Base-by-base conservation (phyloP, 2,888 invertebrate species). In the Siphlonurus alternatus region DNA sequence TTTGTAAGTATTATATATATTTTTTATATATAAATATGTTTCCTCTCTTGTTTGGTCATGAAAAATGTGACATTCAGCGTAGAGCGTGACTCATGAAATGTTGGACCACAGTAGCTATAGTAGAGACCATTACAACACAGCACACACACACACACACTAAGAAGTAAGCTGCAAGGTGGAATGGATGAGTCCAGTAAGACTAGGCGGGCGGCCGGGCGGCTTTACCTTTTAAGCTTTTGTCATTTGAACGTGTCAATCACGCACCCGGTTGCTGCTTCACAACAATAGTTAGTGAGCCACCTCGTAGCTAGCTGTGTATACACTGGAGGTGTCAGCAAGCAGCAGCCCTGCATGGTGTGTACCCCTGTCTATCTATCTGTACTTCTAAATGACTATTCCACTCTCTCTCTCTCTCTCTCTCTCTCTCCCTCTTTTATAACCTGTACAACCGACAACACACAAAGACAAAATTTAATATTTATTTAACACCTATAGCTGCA, bases 41-140 rank as follows among this genome's bases (percentile, higher is more conserved):
- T 56, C 20, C 56, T 56, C n/a, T 56, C 56, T 56, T 56, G 56
- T 56, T 56, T 56, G 56, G 56, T 56, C 5, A 56, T 56, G 56
- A 56, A 56, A 56, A 56, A 56, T 56, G 56, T 56, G 56, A 56
- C 56, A 56, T 38, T 38, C 38, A 38, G 38, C 5, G 38, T 38
- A 38, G 56, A 20, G 56, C 56, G 22, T 56, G 56, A 56, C 56
- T 56, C 56, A 56, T 56, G 56, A 22, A 56, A 56, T 56, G 38
- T 38, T 38, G 38, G 38, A 38, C 38, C 38, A 38, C 38, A 38
- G 38, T 38, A 38, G 38, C 38, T 38, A 38, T 38, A n/a, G n/a
- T n/a, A 38, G 38, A 38, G 38, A 5, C 7, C 38, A 38, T 38
- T 38, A 38, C 38, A 38, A 38, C 38, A n/a, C 38, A 10, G 38